These are phyloP conservation scores for Lindbergichthys nudifrons DNA, from an alignment of 2,797 vertebrate species.

Conservation along the genomic window DNA sequence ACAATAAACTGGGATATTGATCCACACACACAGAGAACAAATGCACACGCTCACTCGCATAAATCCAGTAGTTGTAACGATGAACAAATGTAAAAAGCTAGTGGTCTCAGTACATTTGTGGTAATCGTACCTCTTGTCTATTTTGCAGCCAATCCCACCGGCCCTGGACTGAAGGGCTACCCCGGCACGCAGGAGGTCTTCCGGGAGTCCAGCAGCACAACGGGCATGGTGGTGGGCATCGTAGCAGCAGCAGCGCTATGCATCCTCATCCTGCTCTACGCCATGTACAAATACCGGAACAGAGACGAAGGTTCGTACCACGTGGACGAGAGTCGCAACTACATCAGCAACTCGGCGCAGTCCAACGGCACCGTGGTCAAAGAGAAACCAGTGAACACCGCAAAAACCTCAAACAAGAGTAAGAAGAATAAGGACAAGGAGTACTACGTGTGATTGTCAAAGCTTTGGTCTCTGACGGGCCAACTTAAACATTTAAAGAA, in stretches of 20 bases:
- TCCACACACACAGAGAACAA: constrained; percentile 29
- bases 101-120: constrained; percentile 4
- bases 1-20: constrained; percentile 41
- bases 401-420: constrained; percentile 93
- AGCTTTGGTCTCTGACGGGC: constrained; percentile 62
- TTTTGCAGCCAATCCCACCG: constrained; percentile 93
- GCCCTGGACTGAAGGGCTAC: constrained; percentile 88
- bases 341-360: constrained; percentile 99
- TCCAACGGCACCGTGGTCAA: constrained; percentile 97
- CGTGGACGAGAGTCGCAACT: constrained; percentile 98
- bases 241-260: constrained; percentile 96
- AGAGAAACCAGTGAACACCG: constrained; percentile 93
- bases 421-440: constrained; percentile 99
- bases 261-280: constrained; percentile 98
- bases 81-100: constrained; percentile 9
- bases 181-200: constrained; percentile 93
- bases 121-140: constrained; percentile 57
- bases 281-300: constrained; percentile 99
- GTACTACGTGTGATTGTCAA: constrained; percentile 96
- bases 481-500: constrained; percentile 71
- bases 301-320: constrained; percentile 98
- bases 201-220: constrained; percentile 96
- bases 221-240: constrained; percentile 98
- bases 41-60: constrained; percentile 19
- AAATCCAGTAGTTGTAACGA: constrained; percentile 17